These are phyloP conservation scores for Phytoseiulus persimilis DNA, from an alignment of 2,888 invertebrate species.

Conservation along the genomic window DNA sequence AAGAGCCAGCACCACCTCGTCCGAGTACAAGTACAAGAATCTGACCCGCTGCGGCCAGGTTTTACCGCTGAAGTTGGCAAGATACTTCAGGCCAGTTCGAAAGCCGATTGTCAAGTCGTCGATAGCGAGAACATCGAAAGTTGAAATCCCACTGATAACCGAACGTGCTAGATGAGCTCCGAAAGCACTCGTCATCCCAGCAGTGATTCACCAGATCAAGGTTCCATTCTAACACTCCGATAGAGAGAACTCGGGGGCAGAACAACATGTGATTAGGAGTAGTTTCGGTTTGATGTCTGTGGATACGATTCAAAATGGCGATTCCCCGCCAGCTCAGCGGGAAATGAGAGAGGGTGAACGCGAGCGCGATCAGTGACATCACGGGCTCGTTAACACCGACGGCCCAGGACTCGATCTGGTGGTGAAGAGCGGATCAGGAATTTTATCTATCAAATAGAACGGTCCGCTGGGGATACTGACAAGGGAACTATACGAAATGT, in stretches of 20 bases:
- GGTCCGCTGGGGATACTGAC: too few relatives aligned
- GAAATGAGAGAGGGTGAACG: too few relatives aligned
- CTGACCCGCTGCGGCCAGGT: conserved; percentile 42
- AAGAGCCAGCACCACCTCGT: conserved; percentile 64
- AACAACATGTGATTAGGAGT: neutral
- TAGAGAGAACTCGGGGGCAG: neutral
- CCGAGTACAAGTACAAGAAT: conserved; percentile 48
- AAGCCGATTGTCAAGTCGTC: conserved; percentile 71
- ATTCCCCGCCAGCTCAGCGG: too few relatives aligned
- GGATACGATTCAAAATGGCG: too few relatives aligned
- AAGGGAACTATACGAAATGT: too few relatives aligned
- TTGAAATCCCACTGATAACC: conserved; percentile 59
- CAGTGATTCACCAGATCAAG: neutral
- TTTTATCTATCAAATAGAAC: too few relatives aligned
- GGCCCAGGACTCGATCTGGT: too few relatives aligned
- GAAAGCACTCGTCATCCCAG: conserved; percentile 64
- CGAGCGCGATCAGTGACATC: too few relatives aligned
- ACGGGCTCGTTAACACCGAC: too few relatives aligned
- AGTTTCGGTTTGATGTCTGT: too few relatives aligned
- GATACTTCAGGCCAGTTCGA: conserved; percentile 70
- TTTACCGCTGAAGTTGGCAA: conserved; percentile 60
- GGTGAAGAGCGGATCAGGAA: too few relatives aligned
- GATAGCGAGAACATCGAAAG: conserved; percentile 84
- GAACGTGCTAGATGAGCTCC: conserved; percentile 65
- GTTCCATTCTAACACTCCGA: neutral